Evolutionary conservation across 2,888 invertebrate genomes (phyloP), one percentile per base, ranked within the genome.

Genomic region (Helleia helle): DNA sequence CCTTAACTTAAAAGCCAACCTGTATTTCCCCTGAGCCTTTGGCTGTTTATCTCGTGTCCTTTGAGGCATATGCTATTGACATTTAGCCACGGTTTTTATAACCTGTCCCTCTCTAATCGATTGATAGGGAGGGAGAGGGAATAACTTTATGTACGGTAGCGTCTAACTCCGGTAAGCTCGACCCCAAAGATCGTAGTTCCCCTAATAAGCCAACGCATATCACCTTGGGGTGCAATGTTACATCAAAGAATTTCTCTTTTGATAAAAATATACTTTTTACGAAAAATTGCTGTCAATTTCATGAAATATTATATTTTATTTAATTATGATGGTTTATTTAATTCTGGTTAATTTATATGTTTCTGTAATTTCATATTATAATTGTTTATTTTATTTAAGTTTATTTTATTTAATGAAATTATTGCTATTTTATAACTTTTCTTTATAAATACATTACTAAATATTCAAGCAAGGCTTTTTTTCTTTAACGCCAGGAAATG

Each of bases 131-230:
- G 34, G 53, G 58, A 52, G 67, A 67, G 44, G 55, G 48, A 58
- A 51, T 63, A 66, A 41, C 59, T 40, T 29, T 41, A 41, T 38
- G 28, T 30, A 52, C 58, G 52, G 64, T 54, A 65, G 64, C 61
- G 59, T 65, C 59, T 58, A 65, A 22, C 7, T 22, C 22, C 22
- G 62, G 72, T 67, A 67, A 72, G 73, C 65, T 66, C 73, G 65
- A 76, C 80, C 81, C 77, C 71, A 74, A 80, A 81, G 70, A 81
- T 83, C 71, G 74, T 73, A 75, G 70, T 73, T 74, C 79, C 81
- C 79, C 77, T 81, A 81, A 83, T 80, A 83, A 83, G 79, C 73
- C 63, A 64, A 63, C 62, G 62, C 69, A 68, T 74, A 73, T 75
- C 74, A 80, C 79, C 76, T 79, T 69, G 67, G 75, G 74, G 77